Base-by-base conservation (phyloP, 2,888 invertebrate species). In the Sarcophaga caerulescens region DNA sequence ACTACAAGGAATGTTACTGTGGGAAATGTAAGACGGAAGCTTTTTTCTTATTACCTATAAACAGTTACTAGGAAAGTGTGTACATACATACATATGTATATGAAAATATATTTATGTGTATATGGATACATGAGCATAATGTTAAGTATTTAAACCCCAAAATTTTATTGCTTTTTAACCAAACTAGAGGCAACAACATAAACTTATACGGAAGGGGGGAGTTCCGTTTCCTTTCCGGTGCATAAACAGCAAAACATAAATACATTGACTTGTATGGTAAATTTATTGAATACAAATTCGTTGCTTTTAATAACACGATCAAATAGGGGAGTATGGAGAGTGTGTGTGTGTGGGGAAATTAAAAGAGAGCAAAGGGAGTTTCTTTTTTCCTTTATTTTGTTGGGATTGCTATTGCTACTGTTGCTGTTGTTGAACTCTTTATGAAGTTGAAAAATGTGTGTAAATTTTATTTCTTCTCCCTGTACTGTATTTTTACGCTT, bases 71-170 rank as follows among this genome's bases (percentile, higher is more conserved):
- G 11, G 47, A 52, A 23, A 17, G 21, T 81, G 47, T 21, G 17
- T n/a, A n/a, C n/a, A n/a, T n/a, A n/a, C n/a, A n/a, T n/a, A n/a
- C n/a, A n/a, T n/a, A n/a, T n/a, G n/a, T 47, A 47, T 3, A 60
- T 19, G 23, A 6, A 75, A 21, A 8, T 6, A 35, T 35, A 35
- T 35, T 35, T 35, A 35, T 35, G 1, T 1, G 35, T 35, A 35
- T n/a, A n/a, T 2, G 2, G 11, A 0, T 45, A 23, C 62, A 19
- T 66, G 21, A 44, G 11, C 62, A 35, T 35, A 35, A 74, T 69
- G 74, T 69, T 74, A 82, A 85, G 79, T 71, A 66, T 71, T 75
- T 82, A 82, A 85, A 82, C 82, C 82, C 78, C 82, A 85, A 82
- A 79, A 70, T 75, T 63, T 76, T 70, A 57, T 25, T 19, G 62